Base-by-base conservation (phyloP, 2,797 vertebrate genomes). In the Crenichthys baileyi region DNA sequence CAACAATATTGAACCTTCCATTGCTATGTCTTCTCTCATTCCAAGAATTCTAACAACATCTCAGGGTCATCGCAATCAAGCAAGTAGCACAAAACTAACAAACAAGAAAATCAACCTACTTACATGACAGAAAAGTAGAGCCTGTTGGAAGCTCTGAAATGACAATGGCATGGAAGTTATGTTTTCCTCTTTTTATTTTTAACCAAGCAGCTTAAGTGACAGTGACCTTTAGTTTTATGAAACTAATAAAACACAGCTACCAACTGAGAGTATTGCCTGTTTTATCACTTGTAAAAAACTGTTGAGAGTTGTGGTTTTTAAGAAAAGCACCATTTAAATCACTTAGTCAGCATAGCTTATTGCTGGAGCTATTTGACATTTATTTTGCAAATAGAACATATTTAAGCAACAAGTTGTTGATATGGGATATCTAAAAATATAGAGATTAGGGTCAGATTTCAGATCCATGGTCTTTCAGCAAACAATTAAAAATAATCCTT, bases 191-290 rank as follows among this genome's bases (percentile, higher is more conserved):
- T 41, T 22, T 73, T 48, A 65, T 78, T 81, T 77, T 80, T 39
- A 58, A 46, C 20, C 20, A 50, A 29, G 22, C n/a, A 22, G n/a
- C 78, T 76, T 77, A 24, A 86, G 44, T 65, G 77, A 80, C 48
- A 12, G 41, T 81, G 78, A 81, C 79, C 72, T 80, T 88, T 85
- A 72, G 22, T 46, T 75, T 9, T 36, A 22, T 68, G 36, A 46
- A 77, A 20, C 18, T 31, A 39, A 71, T 26, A 53, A 74, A 79
- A 84, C 51, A 70, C 20, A 74, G n/a, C 55, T 44, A 44, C 53
- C 73, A 65, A 78, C 67, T 77, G 63, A 39, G 8, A 39, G 0
- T 67, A 41, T 39, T 24, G 63, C 36, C 63, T 67, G 63, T 67
- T 67, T 67, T 41, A 41, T 39, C 3, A 67, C 63, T 67, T 67